Base-by-base conservation (phyloP, 2,797 vertebrate genomes). In the Anguilla marmorata region DNA sequence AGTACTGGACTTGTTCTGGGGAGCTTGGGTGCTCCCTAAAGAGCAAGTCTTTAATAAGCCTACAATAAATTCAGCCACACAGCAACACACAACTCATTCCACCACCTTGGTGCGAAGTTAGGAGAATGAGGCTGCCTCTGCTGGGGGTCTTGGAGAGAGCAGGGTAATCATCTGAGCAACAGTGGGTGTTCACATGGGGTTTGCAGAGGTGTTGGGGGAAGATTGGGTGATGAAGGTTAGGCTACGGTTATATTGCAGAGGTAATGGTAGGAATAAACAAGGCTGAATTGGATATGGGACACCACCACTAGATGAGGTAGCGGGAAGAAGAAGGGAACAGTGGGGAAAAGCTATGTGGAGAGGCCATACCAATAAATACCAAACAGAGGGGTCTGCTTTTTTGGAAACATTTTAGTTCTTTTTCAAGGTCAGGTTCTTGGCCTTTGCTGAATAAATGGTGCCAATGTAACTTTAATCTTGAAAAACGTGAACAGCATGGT, bases 391-490 rank as follows among this genome's bases (percentile, higher is more conserved):
- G 79, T 50, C 41, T 19, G 8, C 12, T 21, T 50, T 80, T 24
- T 30, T 48, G 19, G 60, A 24, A 63, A 24, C 19, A 63, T 63
- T 63, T 63, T 63, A 19, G 21, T 63, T 63, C 21, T 16, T 33
- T 76, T 37, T 76, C 37, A 1, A 76, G 30, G 30, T 76, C 30
- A 37, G 30, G 72, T 11, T 16, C 72, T 37, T 37, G 33, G 3
- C 5, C 72, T 76, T 76, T 60, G 63, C 63, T 80, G 54, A 60
- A 82, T 82, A 87, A 87, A 58, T 63, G 24, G 21, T 82, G 21
- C 86, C 14, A 69, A 50, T 41, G 45, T 58, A 63, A 58, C 27
- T 27, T 27, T 63, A 87, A 86, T 86, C 69, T 56, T 3, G 0
- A 82, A 80, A 80, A 19, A 87, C 33, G 7, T 60, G 86, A 30